Conservation (phyloP, 2,113 vertebrate species). For the Bungarus multicinctus region DNA sequence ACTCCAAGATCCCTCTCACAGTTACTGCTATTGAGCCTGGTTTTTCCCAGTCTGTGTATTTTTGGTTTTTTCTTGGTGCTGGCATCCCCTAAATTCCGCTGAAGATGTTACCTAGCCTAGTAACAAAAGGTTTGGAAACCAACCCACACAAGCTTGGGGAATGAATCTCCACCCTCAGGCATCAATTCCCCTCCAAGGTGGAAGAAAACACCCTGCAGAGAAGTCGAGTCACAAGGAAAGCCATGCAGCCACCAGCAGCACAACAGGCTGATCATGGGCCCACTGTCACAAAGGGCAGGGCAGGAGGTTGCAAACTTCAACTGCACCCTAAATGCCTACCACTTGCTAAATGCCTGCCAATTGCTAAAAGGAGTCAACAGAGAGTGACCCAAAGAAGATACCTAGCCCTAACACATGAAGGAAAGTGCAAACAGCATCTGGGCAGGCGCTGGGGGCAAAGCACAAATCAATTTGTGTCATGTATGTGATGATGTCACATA, state of each 20-base stretch:
- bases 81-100: too few species aligned
- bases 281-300: neutral
- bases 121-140: too few species aligned
- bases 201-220: neutral
- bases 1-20: too few species aligned
- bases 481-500: neutral
- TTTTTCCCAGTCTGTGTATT: too few species aligned
- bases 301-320: neutral
- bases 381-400: neutral
- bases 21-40: too few species aligned
- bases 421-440: neutral
- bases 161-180: neutral
- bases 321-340: neutral
- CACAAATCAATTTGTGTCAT: neutral
- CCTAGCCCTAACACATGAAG: neutral
- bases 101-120: too few species aligned
- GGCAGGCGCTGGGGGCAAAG: fast-evolving
- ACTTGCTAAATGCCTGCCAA: too few species aligned
- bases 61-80: too few species aligned
- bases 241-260: neutral
- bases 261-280: neutral
- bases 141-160: neutral
- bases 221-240: neutral
- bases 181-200: neutral
- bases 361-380: neutral